Evolutionary conservation across 2,113 vertebrate species (phyloP), one percentile per base, ranked within the genome.

Genomic region (Brienomyrus brachyistius): DNA sequence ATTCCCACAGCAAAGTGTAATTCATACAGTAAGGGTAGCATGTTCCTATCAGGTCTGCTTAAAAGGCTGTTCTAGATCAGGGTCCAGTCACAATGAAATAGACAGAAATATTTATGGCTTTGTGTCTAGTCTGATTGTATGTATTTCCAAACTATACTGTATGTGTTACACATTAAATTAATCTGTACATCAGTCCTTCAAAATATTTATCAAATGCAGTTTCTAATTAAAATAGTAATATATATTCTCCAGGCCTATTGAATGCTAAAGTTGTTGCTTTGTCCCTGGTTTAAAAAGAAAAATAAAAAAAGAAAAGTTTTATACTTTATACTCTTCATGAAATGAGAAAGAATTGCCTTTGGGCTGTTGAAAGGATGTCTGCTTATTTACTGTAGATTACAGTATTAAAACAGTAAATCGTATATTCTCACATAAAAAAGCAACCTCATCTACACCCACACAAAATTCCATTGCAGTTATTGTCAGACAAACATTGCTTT

Each of bases 401-500:
- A 50, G 23, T 51, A 86, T 86, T 86, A 86, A 86, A 50, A 48
- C 21, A 47, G 82, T 50, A 48, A 85, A 85, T 85, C 17, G 19
- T 27, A 47, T 40, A 80, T 59, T 52, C 48, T 13, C 84, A 51
- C 84, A 89, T 27, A 8, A 27, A 86, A 66, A 77, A 51, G 43
- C 91, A 89, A 31, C 90, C 74, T 91, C 47, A 70, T 48, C 80
- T 54, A 10, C 56, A 1, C 52, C 82, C 86, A 87, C 40, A 84
- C 89, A 90, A 90, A 62, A 90, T 83, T 74, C 92, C 85, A 88
- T 89, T 74, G 91, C 89, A 52, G 21, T 59, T 89, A 91, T 94
- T 94, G 88, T 91, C 91, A 93, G 94, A 92, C 93, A 90, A 86
- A 85, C 92, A 91, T 90, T 89, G 51, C 74, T 54, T 56, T 51